Conservation (phyloP, 1,140 invertebrate genomes). For the Lordiphosa collinella region DNA sequence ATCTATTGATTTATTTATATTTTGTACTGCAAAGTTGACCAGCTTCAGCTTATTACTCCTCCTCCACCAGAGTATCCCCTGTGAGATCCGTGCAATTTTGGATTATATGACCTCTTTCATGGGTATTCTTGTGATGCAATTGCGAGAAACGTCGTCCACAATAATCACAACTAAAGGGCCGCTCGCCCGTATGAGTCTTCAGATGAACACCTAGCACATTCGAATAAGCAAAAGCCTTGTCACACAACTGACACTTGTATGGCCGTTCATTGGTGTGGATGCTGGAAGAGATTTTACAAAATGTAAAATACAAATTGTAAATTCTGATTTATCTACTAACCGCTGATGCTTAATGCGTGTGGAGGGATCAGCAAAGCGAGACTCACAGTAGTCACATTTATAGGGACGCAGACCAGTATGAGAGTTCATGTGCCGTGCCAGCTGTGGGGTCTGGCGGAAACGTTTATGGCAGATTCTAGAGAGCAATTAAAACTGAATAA, state of each 20-base stretch:
- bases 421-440: constrained; percentile 75
- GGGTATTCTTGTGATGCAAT: constrained; percentile 61
- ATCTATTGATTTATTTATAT: too few relatives aligned
- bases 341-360: constrained; percentile 83
- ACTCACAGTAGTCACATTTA: constrained; percentile 85
- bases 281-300: constrained; percentile 10
- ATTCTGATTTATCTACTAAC: constrained; percentile 23
- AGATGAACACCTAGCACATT: constrained; percentile 69
- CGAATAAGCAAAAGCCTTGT: constrained; percentile 63
- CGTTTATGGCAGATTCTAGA: constrained; percentile 67
- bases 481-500: neutral
- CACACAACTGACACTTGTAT: constrained; percentile 61
- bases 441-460: constrained; percentile 69
- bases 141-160: constrained; percentile 59
- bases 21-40: too few relatives aligned
- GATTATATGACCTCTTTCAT: constrained; percentile 45
- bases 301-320: too few relatives aligned
- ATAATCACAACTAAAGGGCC: constrained; percentile 51
- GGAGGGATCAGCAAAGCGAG: constrained; percentile 84
- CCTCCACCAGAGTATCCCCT: neutral
- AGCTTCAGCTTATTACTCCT: neutral
- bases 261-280: constrained; percentile 74
- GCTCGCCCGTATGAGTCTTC: constrained; percentile 61
- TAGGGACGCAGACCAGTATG: constrained; percentile 82
- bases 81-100: neutral